These are phyloP conservation scores for Glaucopsyche alexis DNA, from an alignment of 2,888 invertebrate species.

Conservation along the genomic window DNA sequence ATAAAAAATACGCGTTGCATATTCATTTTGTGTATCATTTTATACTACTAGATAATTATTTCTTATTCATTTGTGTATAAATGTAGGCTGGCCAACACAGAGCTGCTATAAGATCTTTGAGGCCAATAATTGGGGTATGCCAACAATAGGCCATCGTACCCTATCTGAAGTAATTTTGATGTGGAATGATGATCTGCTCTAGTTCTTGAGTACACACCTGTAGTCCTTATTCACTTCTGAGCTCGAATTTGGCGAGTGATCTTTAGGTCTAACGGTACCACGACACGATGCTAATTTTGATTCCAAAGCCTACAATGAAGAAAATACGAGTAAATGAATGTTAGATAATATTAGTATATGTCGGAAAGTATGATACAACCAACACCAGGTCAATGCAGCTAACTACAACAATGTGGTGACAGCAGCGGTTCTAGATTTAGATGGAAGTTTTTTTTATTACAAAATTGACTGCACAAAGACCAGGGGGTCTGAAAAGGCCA, in stretches of 20 bases:
- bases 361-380: slow-evolving; percentile 35
- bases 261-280: slow-evolving; percentile 79
- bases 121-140: too few relatives aligned
- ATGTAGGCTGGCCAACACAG: too few relatives aligned
- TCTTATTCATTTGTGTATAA: too few relatives aligned
- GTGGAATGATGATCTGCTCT: slow-evolving; percentile 46
- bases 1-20: too few relatives aligned
- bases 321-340: slow-evolving; percentile 68
- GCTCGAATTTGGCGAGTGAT: slow-evolving; percentile 73
- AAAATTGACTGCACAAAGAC: neutral
- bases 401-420: slow-evolving; percentile 4
- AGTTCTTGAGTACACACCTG: slow-evolving; percentile 80
- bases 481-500: neutral
- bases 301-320: slow-evolving; percentile 84
- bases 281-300: slow-evolving; percentile 84
- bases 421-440: neutral
- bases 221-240: slow-evolving; percentile 78
- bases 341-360: slow-evolving; percentile 68
- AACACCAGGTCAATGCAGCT: slow-evolving; percentile 18
- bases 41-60: too few relatives aligned
- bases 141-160: neutral
- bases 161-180: slow-evolving; percentile 42
- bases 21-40: too few relatives aligned
- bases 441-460: neutral
- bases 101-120: too few relatives aligned